Percentiles rank a stretch among this genome's conserved stretches.
phyloP scores from a whole-genome alignment of 2,113 vertebrate genomes.

The Paradisaea rubra region DNA sequence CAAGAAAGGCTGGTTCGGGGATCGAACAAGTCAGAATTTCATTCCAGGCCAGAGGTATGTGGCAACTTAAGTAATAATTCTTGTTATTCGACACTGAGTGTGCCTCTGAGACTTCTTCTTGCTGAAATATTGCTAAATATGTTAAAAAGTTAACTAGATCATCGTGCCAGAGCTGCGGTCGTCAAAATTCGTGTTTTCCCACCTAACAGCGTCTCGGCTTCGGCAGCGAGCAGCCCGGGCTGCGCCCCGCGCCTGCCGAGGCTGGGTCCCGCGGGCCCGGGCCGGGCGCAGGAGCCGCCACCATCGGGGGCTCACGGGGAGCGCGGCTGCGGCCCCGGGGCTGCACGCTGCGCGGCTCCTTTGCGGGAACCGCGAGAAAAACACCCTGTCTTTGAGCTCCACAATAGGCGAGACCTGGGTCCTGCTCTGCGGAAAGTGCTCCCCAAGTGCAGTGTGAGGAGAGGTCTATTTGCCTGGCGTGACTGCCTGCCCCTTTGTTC shows the following conservation, averaged over 20 bases:
- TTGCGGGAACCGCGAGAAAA: constrained; percentile 36
- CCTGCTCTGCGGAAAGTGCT: constrained; percentile 32
- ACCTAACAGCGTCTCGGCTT: rapidly evolving
- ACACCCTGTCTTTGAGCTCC: constrained; percentile 35
- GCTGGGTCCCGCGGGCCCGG: neutral
- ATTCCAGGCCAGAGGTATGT: neutral
- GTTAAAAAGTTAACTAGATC: neutral
- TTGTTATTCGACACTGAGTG: neutral
- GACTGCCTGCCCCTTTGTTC: constrained; percentile 70
- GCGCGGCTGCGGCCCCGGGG: constrained; percentile 38
- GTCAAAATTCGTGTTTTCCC: neutral
- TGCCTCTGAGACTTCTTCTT: neutral
- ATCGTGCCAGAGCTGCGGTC: neutral
- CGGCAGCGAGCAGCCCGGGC: neutral
- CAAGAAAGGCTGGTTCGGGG: neutral
- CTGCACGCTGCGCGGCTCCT: constrained; percentile 23
- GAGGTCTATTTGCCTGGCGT: constrained; percentile 46
- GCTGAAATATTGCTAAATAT: neutral
- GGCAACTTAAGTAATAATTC: neutral
- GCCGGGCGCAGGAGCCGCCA: neutral
- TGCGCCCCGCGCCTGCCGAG: neutral
- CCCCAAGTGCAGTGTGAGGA: constrained; percentile 25
- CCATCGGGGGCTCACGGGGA: constrained; percentile 73
- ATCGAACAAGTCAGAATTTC: neutral
- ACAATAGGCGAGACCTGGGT: constrained; percentile 46